Conservation (phyloP, 2,888 invertebrate genomes). For the Acanthosoma haemorrhoidale region DNA sequence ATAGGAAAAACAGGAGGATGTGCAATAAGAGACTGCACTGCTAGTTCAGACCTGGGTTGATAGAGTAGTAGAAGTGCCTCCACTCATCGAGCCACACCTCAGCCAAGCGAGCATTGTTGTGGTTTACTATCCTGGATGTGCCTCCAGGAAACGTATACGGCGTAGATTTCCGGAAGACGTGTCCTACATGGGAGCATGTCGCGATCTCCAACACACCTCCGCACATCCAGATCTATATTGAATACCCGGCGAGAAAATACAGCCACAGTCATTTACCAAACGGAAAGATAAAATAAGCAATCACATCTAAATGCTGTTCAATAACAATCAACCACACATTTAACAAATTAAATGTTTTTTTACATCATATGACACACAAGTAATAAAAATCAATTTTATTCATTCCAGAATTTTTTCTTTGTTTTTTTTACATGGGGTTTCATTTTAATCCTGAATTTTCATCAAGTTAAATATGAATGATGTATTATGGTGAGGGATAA, state of each 20-base stretch:
- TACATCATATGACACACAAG: no score
- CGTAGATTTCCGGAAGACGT: conserved; percentile 95
- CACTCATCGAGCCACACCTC: conserved; percentile 99
- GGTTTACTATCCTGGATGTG: conserved; percentile 93
- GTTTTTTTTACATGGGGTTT: no score
- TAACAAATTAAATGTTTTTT: no score
- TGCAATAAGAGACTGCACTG: conserved; percentile 15
- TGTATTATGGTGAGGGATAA: no score
- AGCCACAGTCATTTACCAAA: neutral
- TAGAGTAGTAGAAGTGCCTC: conserved; percentile 98
- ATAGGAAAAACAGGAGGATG: neutral
- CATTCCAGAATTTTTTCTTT: no score
- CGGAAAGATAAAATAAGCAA: neutral
- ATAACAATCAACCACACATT: no score
- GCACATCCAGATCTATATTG: conserved; percentile 89
- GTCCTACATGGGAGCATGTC: conserved; percentile 91
- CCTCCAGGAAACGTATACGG: conserved; percentile 99
- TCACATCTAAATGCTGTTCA: neutral
- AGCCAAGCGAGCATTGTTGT: conserved; percentile 96
- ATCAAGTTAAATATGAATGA: no score
- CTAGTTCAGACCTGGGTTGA: conserved; percentile 78
- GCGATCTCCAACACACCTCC: conserved; percentile 90
- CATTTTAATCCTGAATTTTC: no score
- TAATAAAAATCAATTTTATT: no score
- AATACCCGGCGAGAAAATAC: neutral